Conservation (phyloP, 2,113 vertebrate species). For the Gracilinanus agilis region DNA sequence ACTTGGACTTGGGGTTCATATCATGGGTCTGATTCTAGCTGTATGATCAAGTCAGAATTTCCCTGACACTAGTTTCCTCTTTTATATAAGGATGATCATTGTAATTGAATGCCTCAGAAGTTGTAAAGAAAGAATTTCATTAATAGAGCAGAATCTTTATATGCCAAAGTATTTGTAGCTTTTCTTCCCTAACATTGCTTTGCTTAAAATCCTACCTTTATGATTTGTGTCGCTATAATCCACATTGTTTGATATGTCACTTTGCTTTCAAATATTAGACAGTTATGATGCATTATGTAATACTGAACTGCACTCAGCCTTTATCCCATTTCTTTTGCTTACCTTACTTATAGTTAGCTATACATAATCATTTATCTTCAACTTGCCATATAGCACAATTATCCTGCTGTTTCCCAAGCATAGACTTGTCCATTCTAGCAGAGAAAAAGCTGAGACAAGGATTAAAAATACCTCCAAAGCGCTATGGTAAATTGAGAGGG, state of each 20-base stretch:
- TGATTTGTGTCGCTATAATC: neutral
- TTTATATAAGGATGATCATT: neutral
- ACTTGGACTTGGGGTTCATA: neutral
- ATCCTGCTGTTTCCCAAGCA: neutral
- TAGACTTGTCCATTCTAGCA: neutral
- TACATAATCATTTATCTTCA: neutral
- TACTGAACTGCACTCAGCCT: neutral
- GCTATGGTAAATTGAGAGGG: slow-evolving; percentile 17
- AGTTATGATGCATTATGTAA: neutral
- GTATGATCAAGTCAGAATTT: neutral
- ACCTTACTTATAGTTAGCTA: neutral
- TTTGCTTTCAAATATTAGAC: neutral
- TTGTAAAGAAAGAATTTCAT: neutral
- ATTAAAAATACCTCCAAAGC: neutral
- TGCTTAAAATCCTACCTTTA: neutral
- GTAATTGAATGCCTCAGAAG: neutral
- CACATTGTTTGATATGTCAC: neutral
- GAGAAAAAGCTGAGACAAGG: slow-evolving; percentile 4
- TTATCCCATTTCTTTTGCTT: neutral
- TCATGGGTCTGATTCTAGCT: neutral
- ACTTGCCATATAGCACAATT: neutral
- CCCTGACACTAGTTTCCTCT: neutral
- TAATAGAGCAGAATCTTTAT: neutral
- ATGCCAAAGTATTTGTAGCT: neutral
- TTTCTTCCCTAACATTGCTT: neutral